Conservation (phyloP, 2,888 invertebrate species). For the Baronia brevicornis region DNA sequence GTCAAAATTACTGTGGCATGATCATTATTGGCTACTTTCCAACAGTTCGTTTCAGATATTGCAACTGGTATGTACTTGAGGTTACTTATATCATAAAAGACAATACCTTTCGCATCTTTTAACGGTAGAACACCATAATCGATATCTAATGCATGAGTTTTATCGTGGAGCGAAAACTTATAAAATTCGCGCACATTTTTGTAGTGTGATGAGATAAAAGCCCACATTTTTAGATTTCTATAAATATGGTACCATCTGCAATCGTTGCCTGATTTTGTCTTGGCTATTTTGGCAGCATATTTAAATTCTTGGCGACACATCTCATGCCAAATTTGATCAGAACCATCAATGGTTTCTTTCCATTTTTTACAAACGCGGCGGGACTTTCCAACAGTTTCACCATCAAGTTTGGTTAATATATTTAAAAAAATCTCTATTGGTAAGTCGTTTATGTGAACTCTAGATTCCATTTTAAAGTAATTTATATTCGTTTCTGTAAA, state of each 20-base stretch:
- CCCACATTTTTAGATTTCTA: constrained; percentile 49
- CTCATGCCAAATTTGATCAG: constrained; percentile 45
- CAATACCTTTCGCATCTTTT: constrained; percentile 43
- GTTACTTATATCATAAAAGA: constrained; percentile 44
- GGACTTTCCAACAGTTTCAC: constrained; percentile 42
- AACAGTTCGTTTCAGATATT: constrained; percentile 41
- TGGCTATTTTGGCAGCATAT: constrained; percentile 46
- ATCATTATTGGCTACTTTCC: constrained; percentile 48
- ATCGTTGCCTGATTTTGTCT: constrained; percentile 41
- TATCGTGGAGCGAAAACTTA: constrained; percentile 44
- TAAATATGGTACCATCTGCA: constrained; percentile 52
- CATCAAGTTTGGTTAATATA: constrained; percentile 44
- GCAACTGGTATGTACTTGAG: constrained; percentile 49
- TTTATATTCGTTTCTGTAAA: constrained; percentile 2
- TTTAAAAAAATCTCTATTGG: constrained; percentile 53
- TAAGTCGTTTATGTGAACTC: constrained; percentile 28
- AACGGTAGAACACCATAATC: constrained; percentile 47
- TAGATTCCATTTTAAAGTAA: constrained; percentile 24
- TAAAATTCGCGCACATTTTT: constrained; percentile 42
- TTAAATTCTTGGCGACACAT: constrained; percentile 41
- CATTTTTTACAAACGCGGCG: constrained; percentile 49
- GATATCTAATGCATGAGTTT: constrained; percentile 40
- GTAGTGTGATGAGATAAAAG: constrained; percentile 29
- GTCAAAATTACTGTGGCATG: constrained; percentile 38
- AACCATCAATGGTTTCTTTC: constrained; percentile 42